A percentile compares a stretch with the other conserved stretches of the same genome.
Conservation (phyloP, 2,113 vertebrate genomes). For the Sceloporus tristichus region DNA sequence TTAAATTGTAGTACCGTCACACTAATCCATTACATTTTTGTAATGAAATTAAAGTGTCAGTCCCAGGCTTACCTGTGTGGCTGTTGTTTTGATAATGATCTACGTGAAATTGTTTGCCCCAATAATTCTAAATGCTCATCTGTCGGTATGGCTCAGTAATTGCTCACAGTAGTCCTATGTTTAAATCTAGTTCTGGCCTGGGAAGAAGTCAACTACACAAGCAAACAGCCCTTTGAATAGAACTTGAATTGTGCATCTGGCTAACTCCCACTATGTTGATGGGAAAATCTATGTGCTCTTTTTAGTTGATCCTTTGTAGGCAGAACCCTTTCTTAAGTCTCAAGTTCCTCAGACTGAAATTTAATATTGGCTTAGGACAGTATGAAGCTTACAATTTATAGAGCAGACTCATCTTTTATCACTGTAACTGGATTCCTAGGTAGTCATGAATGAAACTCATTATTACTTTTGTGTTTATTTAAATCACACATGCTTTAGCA, state of each 20-base stretch:
- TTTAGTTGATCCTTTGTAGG: background rate
- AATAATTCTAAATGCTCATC: background rate
- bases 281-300: background rate
- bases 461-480: slow-evolving; percentile 16
- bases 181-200: background rate
- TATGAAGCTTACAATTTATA: background rate
- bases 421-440: background rate
- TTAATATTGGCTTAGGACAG: background rate
- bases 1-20: background rate
- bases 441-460: background rate
- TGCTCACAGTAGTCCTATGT: background rate
- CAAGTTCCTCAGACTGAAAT: background rate
- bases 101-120: background rate
- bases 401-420: background rate
- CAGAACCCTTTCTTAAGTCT: background rate
- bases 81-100: background rate
- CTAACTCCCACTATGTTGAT: background rate
- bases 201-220: background rate
- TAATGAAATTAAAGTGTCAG: background rate
- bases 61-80: background rate
- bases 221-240: background rate
- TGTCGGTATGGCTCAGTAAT: background rate
- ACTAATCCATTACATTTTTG: background rate
- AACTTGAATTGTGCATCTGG: background rate
- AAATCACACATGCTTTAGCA: background rate